Base-by-base conservation (phyloP, 1,140 invertebrate species). In the Drosophila ficusphila region DNA sequence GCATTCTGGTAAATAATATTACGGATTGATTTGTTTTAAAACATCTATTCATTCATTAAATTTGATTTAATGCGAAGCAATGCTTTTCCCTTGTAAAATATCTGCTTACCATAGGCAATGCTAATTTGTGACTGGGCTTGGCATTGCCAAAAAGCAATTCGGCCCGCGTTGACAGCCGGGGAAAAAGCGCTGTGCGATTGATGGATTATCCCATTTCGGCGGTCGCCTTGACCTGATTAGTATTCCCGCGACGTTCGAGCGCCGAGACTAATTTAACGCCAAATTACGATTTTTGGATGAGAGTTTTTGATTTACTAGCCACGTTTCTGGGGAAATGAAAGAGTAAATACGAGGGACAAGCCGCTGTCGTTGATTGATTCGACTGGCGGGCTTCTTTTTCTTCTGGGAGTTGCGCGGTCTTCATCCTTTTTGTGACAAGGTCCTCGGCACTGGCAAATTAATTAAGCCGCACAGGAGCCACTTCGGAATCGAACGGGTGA, bases 281-380 rank as follows among this genome's bases (percentile, higher is more conserved):
- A 52, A 85, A 75, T 78, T 75, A 78, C 39, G 54, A 69, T 34
- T 77, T 53, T 62, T 42, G 51, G 41, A 29, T 33, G 39, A 33
- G 67, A 71, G 62, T 71, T 77, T 83, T 78, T 56, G 57, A 83
- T 67, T 65, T 57, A 33, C 33, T 41, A 14, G 49, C 36, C n/a
- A 38, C 19, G 25, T 41, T 41, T 42, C 14, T 11, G 4, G 47
- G 18, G 16, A 23, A 29, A 57, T 33, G 33, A 14, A 21, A 25
- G 48, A 11, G 12, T 9, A 18, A 44, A 19, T 34, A 14, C 41
- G 21, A 8, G 21, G n/a, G 41, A 12, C 41, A 23, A 27, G 53
- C n/a, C 39, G 18, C 49, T 53, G 60, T 48, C 19, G 56, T 76
- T 83, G 79, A 83, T 86, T 83, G 79, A 83, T 86, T 76, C 47